Conservation (phyloP, 2,888 invertebrate genomes). For the Tethea ocularis region DNA sequence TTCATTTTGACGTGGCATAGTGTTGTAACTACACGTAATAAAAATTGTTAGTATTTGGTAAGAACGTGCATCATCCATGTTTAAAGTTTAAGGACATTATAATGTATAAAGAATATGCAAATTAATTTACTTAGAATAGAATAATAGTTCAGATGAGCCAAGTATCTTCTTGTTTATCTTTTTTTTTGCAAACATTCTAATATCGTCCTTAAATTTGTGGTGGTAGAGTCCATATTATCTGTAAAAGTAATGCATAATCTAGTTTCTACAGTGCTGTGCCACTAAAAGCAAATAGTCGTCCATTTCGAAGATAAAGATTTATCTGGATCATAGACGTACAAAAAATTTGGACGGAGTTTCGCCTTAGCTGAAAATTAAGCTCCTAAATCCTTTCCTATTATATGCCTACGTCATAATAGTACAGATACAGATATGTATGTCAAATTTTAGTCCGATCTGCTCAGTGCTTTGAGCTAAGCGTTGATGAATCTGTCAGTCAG, state of each 20-base stretch:
- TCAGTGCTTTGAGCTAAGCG: no score
- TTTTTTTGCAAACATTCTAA: not conserved
- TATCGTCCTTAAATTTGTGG: not conserved
- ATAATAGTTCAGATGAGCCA: not conserved
- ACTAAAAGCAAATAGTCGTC: constrained; percentile 6
- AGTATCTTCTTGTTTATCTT: not conserved
- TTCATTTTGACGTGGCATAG: constrained; percentile 27
- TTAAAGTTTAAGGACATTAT: constrained; percentile 67
- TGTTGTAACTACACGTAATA: constrained; percentile 55
- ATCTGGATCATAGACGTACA: no score
- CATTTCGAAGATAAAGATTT: not conserved
- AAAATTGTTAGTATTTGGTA: constrained; percentile 58
- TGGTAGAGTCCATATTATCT: constrained; percentile 13
- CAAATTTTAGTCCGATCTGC: no score
- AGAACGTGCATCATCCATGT: constrained; percentile 49
- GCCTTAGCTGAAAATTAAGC: no score
- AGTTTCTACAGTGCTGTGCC: constrained; percentile 16
- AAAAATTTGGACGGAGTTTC: no score
- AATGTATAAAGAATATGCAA: constrained; percentile 34
- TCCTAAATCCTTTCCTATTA: no score
- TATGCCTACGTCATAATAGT: no score
- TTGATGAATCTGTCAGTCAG: no score
- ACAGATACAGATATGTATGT: no score
- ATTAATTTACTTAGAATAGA: constrained; percentile 20
- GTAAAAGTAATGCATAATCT: constrained; percentile 11